A percentile compares a stretch with the other conserved stretches of the same genome.
phyloP scores from a whole-genome alignment of 2,797 vertebrate genomes.

The Coilia nasus region DNA sequence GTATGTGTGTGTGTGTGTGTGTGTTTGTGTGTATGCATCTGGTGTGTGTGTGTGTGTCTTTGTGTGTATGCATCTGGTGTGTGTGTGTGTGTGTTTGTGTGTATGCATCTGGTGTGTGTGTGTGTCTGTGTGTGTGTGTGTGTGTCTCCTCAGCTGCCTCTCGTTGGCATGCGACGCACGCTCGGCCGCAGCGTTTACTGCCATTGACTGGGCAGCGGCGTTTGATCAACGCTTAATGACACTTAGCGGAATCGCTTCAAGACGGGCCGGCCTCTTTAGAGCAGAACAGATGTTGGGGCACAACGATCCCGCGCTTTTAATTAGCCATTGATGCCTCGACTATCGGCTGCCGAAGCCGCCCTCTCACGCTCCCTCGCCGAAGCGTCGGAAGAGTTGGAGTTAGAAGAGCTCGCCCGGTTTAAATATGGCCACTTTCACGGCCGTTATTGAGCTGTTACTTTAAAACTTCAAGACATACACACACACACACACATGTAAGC shows the following conservation, averaged over 20 bases:
- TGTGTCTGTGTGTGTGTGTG: background rate
- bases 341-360: slow-evolving; percentile 51
- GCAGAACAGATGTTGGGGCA: slow-evolving; percentile 75
- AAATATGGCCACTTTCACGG: slow-evolving; percentile 49
- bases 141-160: background rate
- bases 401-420: no score
- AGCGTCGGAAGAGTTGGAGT: no score
- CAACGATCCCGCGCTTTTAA: slow-evolving; percentile 72
- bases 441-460: no score
- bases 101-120: background rate
- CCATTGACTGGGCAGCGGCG: slow-evolving; percentile 61
- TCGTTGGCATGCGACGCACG: slow-evolving; percentile 50
- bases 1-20: background rate
- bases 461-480: no score
- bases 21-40: background rate
- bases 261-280: slow-evolving; percentile 66
- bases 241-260: slow-evolving; percentile 69
- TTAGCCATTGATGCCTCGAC: slow-evolving; percentile 72
- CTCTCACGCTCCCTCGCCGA: background rate
- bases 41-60: no score
- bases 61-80: background rate
- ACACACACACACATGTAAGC: no score
- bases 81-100: background rate
- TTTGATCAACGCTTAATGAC: slow-evolving; percentile 75
- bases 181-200: slow-evolving; percentile 53